Conservation (phyloP, 2,113 vertebrate species). For the Carlito syrichta region DNA sequence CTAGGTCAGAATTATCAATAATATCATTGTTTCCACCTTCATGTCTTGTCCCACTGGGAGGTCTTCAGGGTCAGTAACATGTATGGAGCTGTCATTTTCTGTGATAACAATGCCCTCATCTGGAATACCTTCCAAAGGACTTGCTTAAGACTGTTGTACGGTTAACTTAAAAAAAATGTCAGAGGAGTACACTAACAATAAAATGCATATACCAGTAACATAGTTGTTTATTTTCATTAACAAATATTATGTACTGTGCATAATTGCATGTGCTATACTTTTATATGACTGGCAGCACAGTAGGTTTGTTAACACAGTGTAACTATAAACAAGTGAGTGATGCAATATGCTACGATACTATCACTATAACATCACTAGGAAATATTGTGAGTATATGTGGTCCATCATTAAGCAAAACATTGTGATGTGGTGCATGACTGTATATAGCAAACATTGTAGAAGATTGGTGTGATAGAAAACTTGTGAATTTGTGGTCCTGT, state of each 20-base stretch:
- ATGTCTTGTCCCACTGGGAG: not conserved
- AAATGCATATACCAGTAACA: not conserved
- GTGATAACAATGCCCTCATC: not conserved
- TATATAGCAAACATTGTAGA: not conserved
- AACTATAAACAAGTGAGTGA: not conserved
- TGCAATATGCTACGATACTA: not conserved
- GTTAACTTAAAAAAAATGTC: not conserved
- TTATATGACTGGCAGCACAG: not conserved
- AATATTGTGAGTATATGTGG: not conserved
- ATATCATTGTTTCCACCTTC: not conserved
- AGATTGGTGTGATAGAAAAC: not conserved
- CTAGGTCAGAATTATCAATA: not conserved
- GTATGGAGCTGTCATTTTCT: not conserved
- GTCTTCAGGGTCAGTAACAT: not conserved
- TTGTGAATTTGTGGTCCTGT: not conserved
- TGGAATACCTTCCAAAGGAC: not conserved
- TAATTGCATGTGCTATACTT: not conserved
- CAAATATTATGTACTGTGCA: not conserved
- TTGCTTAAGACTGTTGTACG: not conserved
- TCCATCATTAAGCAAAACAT: not conserved
- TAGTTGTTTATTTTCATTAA: not conserved
- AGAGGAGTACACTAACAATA: not conserved
- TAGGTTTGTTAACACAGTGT: not conserved
- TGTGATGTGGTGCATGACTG: not conserved
- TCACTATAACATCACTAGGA: not conserved